Evolutionary conservation across 2,888 invertebrate species (phyloP).

Genomic region (Acleris sparsana): DNA sequence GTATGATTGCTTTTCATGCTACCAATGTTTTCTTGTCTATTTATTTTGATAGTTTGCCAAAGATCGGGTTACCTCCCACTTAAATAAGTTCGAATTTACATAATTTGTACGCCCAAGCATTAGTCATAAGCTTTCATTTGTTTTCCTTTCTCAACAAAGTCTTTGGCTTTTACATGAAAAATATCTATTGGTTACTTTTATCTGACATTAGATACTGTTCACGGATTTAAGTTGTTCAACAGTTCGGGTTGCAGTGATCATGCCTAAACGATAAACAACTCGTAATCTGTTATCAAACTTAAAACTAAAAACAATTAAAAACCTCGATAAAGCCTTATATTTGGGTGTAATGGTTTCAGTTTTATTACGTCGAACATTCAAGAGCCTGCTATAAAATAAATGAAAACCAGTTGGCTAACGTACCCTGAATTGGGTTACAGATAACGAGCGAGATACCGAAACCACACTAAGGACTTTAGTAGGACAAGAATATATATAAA

Average conservation of each 20-base stretch:
- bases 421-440: slow-evolving; percentile 29
- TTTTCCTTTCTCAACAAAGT: too few relatives aligned
- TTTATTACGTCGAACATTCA: slow-evolving; percentile 26
- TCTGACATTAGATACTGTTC: too few relatives aligned
- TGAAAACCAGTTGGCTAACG: slow-evolving; percentile 31
- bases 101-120: too few relatives aligned
- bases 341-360: slow-evolving; percentile 24
- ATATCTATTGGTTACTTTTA: too few relatives aligned
- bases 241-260: neutral
- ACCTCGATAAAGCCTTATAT: slow-evolving; percentile 20
- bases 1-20: too few relatives aligned
- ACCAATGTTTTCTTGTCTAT: too few relatives aligned
- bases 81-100: too few relatives aligned
- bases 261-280: neutral
- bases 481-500: slow-evolving; percentile 18
- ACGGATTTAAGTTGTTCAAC: too few relatives aligned
- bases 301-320: slow-evolving; percentile 23
- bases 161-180: too few relatives aligned
- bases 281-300: slow-evolving; percentile 1
- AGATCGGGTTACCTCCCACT: too few relatives aligned
- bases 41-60: too few relatives aligned
- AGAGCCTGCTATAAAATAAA: slow-evolving; percentile 23
- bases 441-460: slow-evolving; percentile 31
- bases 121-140: too few relatives aligned
- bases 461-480: slow-evolving; percentile 30